Evolutionary conservation across 2,797 vertebrate species (phyloP), one percentile per base, ranked within the genome.

Genomic region (Xiphophorus birchmanni): DNA sequence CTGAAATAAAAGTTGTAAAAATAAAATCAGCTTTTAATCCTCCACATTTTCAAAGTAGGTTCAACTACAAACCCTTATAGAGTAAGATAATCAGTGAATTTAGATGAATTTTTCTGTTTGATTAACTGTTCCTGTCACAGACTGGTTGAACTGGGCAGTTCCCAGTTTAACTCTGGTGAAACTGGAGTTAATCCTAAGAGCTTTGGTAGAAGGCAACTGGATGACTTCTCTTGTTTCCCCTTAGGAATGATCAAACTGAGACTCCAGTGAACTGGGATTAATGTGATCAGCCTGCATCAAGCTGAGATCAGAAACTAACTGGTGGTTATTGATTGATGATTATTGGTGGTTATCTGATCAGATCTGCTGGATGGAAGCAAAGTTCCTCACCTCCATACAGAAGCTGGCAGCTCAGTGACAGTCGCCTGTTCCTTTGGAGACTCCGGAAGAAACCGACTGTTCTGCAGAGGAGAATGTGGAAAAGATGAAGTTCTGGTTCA

Each of bases 351-450:
- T 56, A 10, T 73, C 37, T 71, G 54, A 23, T 21, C 77, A 74
- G 77, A 71, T 37, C 52, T 79, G 71, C 54, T 79, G 52, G 29
- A 75, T 32, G 47, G 47, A 54, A 44, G 5, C 77, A 12, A 73
- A 1, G 23, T 29, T 26, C 26, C 42, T 40, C 45, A 8, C 37
- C 13, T 80, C 0, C 1, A 21, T 37, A 56, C 15, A 15, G 17
- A 54, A 23, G 10, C 77, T 32, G 77, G 77, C n/a, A 44, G 58
- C n/a, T 80, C 78, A 18, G 65, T 78, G 8, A 73, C 77, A 13
- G 77, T 78, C 37, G 77, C 50, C 45, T 21, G 15, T 8, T 37
- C 8, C 42, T 78, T 73, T 21, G 1, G 4, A 0, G 0, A 2
- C n/a, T 35, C 17, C 52, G 72, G 58, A 65, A 0, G 0, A 3